These are phyloP conservation scores for Melinaea marsaeus DNA, from an alignment of 2,888 invertebrate species.

Conservation along the genomic window DNA sequence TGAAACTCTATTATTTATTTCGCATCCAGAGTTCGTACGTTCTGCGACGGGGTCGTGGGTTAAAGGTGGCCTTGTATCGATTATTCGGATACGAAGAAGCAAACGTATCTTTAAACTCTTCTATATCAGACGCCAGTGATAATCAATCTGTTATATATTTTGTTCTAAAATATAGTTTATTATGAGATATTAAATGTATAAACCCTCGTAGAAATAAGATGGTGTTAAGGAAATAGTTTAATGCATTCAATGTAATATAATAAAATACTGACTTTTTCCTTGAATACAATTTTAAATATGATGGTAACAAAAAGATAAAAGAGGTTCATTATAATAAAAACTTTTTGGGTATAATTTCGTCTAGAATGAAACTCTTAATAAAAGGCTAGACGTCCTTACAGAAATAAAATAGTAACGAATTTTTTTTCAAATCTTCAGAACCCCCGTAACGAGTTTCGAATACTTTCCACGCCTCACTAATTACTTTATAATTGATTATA, in stretches of 20 bases:
- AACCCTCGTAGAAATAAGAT: too few species aligned
- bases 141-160: too few species aligned
- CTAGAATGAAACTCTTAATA: background rate
- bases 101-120: background rate
- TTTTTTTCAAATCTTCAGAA: background rate
- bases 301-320: background rate
- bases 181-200: too few species aligned
- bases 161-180: too few species aligned
- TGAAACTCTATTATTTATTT: background rate
- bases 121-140: background rate
- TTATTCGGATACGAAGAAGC: conserved; percentile 4
- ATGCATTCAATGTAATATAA: too few species aligned
- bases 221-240: too few species aligned
- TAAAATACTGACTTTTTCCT: too few species aligned
- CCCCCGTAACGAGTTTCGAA: too few species aligned
- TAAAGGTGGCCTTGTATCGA: conserved; percentile 4
- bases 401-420: background rate
- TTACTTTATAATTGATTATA: background rate
- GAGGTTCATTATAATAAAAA: background rate
- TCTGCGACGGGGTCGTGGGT: conserved; percentile 2
- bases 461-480: background rate
- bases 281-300: background rate
- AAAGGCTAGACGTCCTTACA: background rate
- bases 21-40: background rate
- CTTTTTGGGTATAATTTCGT: background rate